Evolutionary conservation across 2,797 vertebrate genomes (phyloP), one percentile per base, ranked within the genome.

Genomic region (Philypnodon macrostomus): DNA sequence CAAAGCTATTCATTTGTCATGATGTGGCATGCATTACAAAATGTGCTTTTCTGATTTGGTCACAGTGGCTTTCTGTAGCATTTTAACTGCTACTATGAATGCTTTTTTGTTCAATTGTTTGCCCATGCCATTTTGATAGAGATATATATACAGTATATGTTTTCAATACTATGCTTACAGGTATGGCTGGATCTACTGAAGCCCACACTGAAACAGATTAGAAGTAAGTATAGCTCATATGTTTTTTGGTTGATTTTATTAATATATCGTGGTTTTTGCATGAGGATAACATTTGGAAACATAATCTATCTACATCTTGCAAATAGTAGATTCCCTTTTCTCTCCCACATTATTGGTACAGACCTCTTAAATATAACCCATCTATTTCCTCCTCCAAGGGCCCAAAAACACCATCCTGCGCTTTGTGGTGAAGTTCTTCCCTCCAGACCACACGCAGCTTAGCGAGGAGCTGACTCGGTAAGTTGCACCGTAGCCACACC

Each of bases 361-460:
- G 40, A 14, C 40, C 23, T 42, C 40, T 42, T 42, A 42, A 27
- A 29, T 42, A 24, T 29, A 44, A 44, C 21, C 52, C 17, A 21
- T 8, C 58, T 21, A 17, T 41, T 46, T 63, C 12, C 42, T 33
- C 49, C 50, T 21, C 8, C 72, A 99, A n/a, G 96, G 96, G 71
- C 95, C 95, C n/a, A 97, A 96, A 79, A 93, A 95, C 12, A 89
- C 93, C 51, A 89, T 96, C 67, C 88, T 98, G 37, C 93, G 92
- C 35, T 98, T 99, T 45, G 95, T 96, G 79, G 97, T 99, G 80
- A 98, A 99, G 80, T 98, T 98, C 84, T 99, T 98, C 75, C 95
- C 96, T 29, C 94, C 94, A 23, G 97, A 98, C 84, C 95, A 95
- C 1, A 90, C 93, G 11, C 94, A 97, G 62, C 87, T 98, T 54